Conservation (phyloP, 2,797 vertebrate species). For the Neosilurus hyrtlii region DNA sequence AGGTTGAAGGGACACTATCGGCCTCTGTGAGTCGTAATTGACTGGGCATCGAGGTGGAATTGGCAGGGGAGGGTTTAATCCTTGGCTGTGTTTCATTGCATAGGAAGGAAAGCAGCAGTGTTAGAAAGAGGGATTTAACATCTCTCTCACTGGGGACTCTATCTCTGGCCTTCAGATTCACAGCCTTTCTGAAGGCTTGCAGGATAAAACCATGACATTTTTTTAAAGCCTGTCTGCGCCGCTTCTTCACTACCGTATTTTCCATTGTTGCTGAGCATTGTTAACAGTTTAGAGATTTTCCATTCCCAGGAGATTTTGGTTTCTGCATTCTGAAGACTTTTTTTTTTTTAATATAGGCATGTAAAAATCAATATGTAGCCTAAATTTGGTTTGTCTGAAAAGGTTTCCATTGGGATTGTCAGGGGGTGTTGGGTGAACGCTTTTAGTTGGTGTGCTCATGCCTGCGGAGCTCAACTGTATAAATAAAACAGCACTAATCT, state of each 20-base stretch:
- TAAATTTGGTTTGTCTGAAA: constrained; percentile 21
- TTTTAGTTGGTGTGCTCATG: constrained; percentile 15
- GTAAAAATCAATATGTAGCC: constrained; percentile 25
- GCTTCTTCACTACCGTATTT: constrained; percentile 13
- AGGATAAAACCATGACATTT: constrained; percentile 33
- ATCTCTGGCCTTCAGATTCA: constrained; percentile 48
- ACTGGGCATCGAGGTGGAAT: constrained; percentile 45
- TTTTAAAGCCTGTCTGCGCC: constrained; percentile 19
- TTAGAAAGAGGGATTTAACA: constrained; percentile 47
- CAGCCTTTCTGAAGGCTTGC: constrained; percentile 23
- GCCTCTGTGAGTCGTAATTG: constrained; percentile 52
- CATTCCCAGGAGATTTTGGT: neutral
- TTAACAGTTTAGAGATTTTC: constrained; percentile 14
- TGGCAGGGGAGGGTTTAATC: constrained; percentile 55
- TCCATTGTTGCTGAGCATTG: neutral
- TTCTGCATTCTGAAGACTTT: constrained; percentile 6
- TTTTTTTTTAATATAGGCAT: constrained; percentile 2
- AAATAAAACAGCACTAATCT: constrained; percentile 14
- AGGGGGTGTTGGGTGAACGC: constrained; percentile 10
- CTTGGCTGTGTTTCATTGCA: constrained; percentile 55
- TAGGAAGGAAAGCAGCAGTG: constrained; percentile 35
- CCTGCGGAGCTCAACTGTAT: neutral
- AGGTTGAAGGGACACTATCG: constrained; percentile 38
- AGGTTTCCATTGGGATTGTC: constrained; percentile 16
- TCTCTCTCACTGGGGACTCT: constrained; percentile 41